Evolutionary conservation across 2,888 invertebrate species (phyloP).

Genomic region (Sinhomidia bicolor): DNA sequence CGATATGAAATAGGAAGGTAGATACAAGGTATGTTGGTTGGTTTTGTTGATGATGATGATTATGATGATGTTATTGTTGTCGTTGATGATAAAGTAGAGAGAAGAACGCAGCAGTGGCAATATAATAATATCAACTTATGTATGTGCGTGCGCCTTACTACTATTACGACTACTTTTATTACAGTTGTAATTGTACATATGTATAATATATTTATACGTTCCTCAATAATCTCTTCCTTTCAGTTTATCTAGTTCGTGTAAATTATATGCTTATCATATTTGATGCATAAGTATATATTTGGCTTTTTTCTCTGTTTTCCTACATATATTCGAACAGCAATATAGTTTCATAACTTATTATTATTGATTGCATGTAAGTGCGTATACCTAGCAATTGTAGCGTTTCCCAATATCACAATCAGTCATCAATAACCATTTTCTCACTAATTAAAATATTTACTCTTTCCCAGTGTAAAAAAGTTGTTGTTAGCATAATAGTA

Average conservation of each 20-base stretch:
- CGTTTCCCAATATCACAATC: slow-evolving; percentile 38
- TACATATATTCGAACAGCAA: neutral
- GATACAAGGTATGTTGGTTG: neutral
- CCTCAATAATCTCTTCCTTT: neutral
- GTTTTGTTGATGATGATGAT: neutral
- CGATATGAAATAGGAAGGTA: neutral
- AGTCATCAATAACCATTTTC: slow-evolving; percentile 16
- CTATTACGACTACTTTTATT: neutral
- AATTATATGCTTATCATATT: neutral
- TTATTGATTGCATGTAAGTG: neutral
- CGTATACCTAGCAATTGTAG: neutral
- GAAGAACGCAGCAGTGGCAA: neutral
- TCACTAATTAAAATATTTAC: slow-evolving; percentile 8
- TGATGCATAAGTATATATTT: neutral
- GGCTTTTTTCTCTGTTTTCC: neutral
- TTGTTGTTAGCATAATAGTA: too few species aligned
- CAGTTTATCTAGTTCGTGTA: neutral
- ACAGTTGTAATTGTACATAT: neutral
- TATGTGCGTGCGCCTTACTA: neutral
- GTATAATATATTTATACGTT: neutral
- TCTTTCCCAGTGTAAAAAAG: too few species aligned
- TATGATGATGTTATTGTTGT: neutral
- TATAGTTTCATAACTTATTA: too few species aligned
- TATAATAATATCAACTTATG: neutral
- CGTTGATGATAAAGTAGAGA: slow-evolving; percentile 10